Conservation (phyloP, 1,140 invertebrate species). For the Coptotermes formosanus region DNA sequence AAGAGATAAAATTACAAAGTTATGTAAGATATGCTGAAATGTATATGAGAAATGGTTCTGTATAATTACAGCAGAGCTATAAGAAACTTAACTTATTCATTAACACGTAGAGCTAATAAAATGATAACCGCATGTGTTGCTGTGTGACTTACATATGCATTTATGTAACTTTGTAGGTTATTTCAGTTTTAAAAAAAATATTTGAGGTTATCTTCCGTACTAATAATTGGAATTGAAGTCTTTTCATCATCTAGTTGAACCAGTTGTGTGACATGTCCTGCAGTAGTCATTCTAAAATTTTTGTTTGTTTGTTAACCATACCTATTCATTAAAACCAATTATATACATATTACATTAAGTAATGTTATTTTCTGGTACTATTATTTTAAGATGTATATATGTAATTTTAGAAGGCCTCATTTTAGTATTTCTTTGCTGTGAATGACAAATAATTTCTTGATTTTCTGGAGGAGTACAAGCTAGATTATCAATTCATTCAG, state of each 20-base stretch:
- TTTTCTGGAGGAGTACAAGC: background rate
- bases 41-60: too few relatives aligned
- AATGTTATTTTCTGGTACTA: background rate
- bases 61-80: too few relatives aligned
- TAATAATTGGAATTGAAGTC: background rate
- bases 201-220: too few relatives aligned
- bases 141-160: too few relatives aligned
- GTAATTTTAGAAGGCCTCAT: conserved; percentile 7
- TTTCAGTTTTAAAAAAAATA: too few relatives aligned
- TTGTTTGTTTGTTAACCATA: background rate
- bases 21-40: too few relatives aligned
- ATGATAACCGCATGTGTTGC: too few relatives aligned
- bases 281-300: conserved; percentile 2
- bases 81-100: too few relatives aligned
- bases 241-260: background rate
- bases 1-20: too few relatives aligned
- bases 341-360: background rate
- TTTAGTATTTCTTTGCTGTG: conserved; percentile 18
- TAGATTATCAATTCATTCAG: conserved; percentile 10
- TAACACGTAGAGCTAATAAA: too few relatives aligned
- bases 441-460: conserved; percentile 19
- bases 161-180: too few relatives aligned
- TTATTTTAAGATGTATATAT: conserved; percentile 15
- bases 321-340: background rate
- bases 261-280: background rate